Percentiles rank a stretch among this genome's conserved stretches.
Evolutionary conservation across 2,888 invertebrate genomes (phyloP).

Genomic region (Ischnus inquisitorius): DNA sequence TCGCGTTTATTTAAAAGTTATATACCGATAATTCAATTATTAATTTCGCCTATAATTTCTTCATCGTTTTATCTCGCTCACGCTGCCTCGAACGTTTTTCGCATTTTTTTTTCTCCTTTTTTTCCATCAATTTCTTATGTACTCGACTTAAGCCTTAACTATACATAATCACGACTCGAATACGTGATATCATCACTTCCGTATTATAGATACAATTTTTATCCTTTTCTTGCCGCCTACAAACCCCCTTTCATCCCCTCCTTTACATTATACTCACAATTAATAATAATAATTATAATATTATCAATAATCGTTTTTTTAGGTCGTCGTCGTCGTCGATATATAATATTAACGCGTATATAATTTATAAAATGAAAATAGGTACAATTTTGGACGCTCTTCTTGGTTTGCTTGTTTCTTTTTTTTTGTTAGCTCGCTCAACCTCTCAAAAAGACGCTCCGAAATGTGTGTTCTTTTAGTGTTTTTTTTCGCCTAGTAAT

Average conservation of each 20-base stretch:
- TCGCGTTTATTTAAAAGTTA: constrained; percentile 77
- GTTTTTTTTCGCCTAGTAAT: constrained; percentile 81
- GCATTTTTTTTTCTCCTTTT: constrained; percentile 36
- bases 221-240: constrained; percentile 68
- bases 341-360: constrained; percentile 74
- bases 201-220: constrained; percentile 84
- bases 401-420: constrained; percentile 66
- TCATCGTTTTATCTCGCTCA: constrained; percentile 62
- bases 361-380: constrained; percentile 86
- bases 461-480: constrained; percentile 80
- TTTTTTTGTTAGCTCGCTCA: constrained; percentile 72
- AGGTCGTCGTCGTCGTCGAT: constrained; percentile 80
- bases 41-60: constrained; percentile 75
- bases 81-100: constrained; percentile 50
- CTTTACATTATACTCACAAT: constrained; percentile 71
- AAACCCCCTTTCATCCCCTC: constrained; percentile 37
- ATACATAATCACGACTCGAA: constrained; percentile 84
- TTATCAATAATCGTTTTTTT: constrained; percentile 78
- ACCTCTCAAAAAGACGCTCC: constrained; percentile 84
- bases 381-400: constrained; percentile 85
- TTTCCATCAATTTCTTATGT: constrained; percentile 66
- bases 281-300: constrained; percentile 69
- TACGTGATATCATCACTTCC: constrained; percentile 82
- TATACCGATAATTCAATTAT: constrained; percentile 81
- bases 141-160: constrained; percentile 74